Conservation (phyloP, 2,113 vertebrate species). For the Strigops habroptila region DNA sequence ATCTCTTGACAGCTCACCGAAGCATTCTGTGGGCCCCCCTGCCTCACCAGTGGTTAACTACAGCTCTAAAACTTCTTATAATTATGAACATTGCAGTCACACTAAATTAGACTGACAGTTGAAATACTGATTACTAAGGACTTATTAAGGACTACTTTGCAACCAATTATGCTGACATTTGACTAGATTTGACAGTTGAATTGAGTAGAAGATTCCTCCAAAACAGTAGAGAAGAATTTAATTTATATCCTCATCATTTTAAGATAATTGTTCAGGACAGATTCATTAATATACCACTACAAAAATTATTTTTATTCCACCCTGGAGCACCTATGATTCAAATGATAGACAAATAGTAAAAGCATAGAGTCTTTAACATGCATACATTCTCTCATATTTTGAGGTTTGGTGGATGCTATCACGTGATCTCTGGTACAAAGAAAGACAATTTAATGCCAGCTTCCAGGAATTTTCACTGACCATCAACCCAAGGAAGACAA, state of each 20-base stretch:
- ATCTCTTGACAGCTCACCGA: slow-evolving; percentile 61
- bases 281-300: slow-evolving; percentile 53
- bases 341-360: not conserved
- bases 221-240: slow-evolving; percentile 63
- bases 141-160: slow-evolving; percentile 74
- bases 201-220: slow-evolving; percentile 61
- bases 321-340: not conserved
- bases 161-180: slow-evolving; percentile 74
- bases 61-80: slow-evolving; percentile 69
- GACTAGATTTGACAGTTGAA: slow-evolving; percentile 73
- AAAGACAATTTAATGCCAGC: not conserved
- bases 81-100: slow-evolving; percentile 69
- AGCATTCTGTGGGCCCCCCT: slow-evolving; percentile 56
- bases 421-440: not conserved
- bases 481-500: not conserved
- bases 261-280: slow-evolving; percentile 50
- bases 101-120: slow-evolving; percentile 74
- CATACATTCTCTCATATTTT: not conserved
- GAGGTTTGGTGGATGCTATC: not conserved
- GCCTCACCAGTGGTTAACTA: slow-evolving; percentile 62
- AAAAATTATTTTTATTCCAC: slow-evolving; percentile 48
- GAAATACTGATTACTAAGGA: slow-evolving; percentile 74
- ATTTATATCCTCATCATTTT: slow-evolving; percentile 58
- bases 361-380: not conserved
- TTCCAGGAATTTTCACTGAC: not conserved